Percentiles rank a stretch among this genome's conserved stretches.
Evolutionary conservation across 2,888 invertebrate species (phyloP).

Genomic region (Lithodes maja): DNA sequence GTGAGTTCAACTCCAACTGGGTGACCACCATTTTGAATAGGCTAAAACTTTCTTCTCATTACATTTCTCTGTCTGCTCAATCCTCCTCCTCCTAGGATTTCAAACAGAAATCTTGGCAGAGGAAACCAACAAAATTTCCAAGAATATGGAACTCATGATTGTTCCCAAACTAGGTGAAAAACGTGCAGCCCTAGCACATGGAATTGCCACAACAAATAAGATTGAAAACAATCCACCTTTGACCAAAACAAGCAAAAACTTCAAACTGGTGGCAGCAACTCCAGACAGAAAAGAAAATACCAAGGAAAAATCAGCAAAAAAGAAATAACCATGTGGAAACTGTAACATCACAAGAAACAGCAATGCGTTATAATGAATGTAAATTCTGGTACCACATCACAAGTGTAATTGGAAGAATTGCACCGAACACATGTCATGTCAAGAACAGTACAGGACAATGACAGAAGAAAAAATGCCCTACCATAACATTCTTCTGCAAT

Average conservation of each 20-base stretch:
- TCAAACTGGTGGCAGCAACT: not conserved
- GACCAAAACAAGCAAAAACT: too few species aligned
- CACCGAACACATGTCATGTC: too few species aligned
- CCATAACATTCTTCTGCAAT: too few species aligned
- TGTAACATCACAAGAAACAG: not conserved
- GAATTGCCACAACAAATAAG: not conserved
- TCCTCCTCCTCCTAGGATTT: too few species aligned
- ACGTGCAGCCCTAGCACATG: not conserved
- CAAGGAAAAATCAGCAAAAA: not conserved
- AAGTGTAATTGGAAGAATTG: too few species aligned
- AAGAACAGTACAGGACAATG: too few species aligned
- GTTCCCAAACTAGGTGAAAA: not conserved
- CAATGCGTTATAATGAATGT: not conserved
- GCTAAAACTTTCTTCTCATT: too few species aligned
- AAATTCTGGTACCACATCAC: not conserved
- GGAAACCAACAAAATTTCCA: not conserved
- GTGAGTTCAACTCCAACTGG: too few species aligned
- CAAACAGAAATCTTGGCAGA: not conserved
- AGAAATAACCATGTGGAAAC: not conserved
- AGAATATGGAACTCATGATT: not conserved
- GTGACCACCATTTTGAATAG: too few species aligned
- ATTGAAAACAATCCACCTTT: not conserved
- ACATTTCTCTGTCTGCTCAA: too few species aligned
- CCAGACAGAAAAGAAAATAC: not conserved
- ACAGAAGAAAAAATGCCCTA: too few species aligned